phyloP scores from a whole-genome alignment of 2,113 vertebrate genomes.

The Plectropomus leopardus region DNA sequence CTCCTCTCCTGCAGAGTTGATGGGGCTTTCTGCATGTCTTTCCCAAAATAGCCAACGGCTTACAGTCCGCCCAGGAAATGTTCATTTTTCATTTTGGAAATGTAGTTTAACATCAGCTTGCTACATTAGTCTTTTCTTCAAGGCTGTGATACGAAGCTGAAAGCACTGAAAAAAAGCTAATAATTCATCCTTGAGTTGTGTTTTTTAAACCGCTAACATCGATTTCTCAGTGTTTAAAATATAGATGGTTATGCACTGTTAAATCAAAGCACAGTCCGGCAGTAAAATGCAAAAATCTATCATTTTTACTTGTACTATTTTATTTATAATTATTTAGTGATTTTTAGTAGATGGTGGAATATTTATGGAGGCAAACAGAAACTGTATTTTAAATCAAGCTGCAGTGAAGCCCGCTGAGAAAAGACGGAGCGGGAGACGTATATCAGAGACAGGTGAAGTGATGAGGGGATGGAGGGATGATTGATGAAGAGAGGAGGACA shows the following conservation, averaged over 20 bases:
- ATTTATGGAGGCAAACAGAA: background rate
- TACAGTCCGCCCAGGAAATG: no score
- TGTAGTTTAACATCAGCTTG: no score
- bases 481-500: conserved; percentile 3
- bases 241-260: background rate
- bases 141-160: no score
- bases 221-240: background rate
- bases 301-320: background rate
- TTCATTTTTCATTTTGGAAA: no score
- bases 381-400: background rate
- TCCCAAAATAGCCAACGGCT: no score
- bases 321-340: background rate
- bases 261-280: no score
- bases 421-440: background rate
- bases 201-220: background rate
- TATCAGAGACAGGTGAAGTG: background rate
- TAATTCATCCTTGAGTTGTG: no score
- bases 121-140: no score
- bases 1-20: no score
- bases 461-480: conserved; percentile 17
- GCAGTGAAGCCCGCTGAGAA: background rate
- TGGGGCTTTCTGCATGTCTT: no score
- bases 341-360: background rate
- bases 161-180: no score
- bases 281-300: background rate